A percentile compares a stretch with the other conserved stretches of the same genome.
Evolutionary conservation across 2,888 invertebrate species (phyloP).

Genomic region (Elegia similella): DNA sequence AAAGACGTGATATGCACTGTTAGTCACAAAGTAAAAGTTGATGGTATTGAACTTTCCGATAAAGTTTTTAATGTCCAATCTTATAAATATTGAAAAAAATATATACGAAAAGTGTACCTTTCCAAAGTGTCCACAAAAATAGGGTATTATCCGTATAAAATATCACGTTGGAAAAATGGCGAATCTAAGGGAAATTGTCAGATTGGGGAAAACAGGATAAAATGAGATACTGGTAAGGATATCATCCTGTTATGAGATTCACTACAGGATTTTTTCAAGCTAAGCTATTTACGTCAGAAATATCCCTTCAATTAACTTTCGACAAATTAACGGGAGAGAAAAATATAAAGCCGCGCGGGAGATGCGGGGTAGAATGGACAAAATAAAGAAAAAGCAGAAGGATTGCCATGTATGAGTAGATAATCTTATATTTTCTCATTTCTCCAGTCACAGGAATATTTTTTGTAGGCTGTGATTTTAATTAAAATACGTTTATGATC

Average conservation of each 20-base stretch:
- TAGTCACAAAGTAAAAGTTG: no score
- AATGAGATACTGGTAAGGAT: conserved; percentile 12
- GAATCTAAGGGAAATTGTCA: background rate
- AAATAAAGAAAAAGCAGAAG: background rate
- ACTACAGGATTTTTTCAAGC: conserved; percentile 46
- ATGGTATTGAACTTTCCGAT: no score
- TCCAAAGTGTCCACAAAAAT: no score
- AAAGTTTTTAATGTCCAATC: no score
- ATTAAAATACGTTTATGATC: no score
- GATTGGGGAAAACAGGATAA: background rate
- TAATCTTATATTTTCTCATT: no score
- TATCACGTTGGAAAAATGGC: background rate
- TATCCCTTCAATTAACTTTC: conserved; percentile 71
- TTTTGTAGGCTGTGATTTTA: no score
- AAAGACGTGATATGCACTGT: no score
- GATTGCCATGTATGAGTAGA: background rate
- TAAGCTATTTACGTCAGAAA: conserved; percentile 58
- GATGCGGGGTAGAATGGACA: conserved; percentile 31
- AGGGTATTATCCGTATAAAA: background rate
- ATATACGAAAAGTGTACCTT: no score
- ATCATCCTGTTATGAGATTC: conserved; percentile 50
- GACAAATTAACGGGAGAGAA: conserved; percentile 68
- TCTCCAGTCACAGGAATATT: no score
- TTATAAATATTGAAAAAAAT: no score
- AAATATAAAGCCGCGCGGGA: conserved; percentile 55